These are phyloP conservation scores for Hirundo rustica DNA, from an alignment of 2,797 vertebrate genomes.

Conservation along the genomic window DNA sequence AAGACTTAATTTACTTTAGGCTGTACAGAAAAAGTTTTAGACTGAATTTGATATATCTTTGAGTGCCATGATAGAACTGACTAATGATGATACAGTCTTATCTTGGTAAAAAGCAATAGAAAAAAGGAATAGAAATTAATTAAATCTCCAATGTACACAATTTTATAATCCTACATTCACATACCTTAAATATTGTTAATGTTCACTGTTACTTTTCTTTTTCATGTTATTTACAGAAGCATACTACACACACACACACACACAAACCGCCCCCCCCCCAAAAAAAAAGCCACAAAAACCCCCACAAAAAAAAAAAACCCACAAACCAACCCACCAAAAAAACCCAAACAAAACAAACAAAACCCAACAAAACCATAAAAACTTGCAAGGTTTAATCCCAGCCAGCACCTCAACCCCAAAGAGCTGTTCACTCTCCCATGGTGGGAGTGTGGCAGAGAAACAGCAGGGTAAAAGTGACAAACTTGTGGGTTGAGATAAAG, in stretches of 20 bases:
- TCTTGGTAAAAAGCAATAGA: background rate
- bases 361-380: background rate
- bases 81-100: background rate
- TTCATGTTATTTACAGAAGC: slow-evolving; percentile 15
- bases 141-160: background rate
- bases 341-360: too few species aligned
- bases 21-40: background rate
- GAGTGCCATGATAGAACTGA: background rate
- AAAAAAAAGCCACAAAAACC: background rate
- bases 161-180: background rate
- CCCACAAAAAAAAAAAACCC: too few species aligned
- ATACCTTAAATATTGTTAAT: slow-evolving; percentile 15
- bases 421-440: background rate
- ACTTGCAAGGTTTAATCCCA: background rate
- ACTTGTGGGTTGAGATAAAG: background rate
- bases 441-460: background rate
- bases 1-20: background rate
- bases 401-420: background rate
- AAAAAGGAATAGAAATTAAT: slow-evolving; percentile 34
- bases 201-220: slow-evolving; percentile 29
- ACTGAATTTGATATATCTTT: slow-evolving; percentile 20
- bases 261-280: too few species aligned
- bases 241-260: background rate
- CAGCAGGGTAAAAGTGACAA: background rate
- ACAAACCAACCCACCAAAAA: too few species aligned